These are phyloP conservation scores for Erebia ligea DNA, from an alignment of 2,888 invertebrate genomes.

Conservation along the genomic window DNA sequence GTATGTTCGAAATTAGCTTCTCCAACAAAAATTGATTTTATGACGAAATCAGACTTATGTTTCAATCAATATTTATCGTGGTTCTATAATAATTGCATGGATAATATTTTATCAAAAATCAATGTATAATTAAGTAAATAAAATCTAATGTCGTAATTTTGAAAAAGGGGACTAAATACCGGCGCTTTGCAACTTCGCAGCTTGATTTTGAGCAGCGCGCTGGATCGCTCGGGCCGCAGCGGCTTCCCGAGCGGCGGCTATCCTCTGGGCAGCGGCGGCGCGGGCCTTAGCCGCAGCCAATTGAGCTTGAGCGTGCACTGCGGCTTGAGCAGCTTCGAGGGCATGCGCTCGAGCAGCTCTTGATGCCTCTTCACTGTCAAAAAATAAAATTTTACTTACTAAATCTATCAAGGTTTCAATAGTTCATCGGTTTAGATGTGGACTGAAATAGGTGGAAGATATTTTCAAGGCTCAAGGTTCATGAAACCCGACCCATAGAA, in stretches of 20 bases:
- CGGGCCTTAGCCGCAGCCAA: constrained; percentile 87
- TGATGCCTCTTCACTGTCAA: constrained; percentile 84
- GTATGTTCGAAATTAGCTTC: no score
- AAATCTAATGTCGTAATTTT: neutral
- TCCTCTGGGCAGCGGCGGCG: constrained; percentile 88
- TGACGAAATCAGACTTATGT: no score
- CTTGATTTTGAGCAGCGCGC: constrained; percentile 87
- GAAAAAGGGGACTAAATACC: constrained; percentile 57
- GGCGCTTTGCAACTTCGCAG: constrained; percentile 87
- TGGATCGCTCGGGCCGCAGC: constrained; percentile 89
- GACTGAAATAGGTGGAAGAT: no score
- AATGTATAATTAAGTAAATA: no score
- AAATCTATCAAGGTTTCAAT: no score
- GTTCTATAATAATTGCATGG: no score
- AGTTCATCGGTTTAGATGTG: no score
- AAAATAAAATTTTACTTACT: neutral
- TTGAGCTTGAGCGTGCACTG: constrained; percentile 87
- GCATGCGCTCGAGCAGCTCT: constrained; percentile 87
- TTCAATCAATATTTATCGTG: no score
- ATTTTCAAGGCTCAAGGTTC: no score
- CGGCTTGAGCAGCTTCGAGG: constrained; percentile 85
- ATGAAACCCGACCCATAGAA: no score
- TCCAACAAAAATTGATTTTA: no score
- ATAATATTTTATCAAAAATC: no score
- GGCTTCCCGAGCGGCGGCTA: constrained; percentile 88